phyloP scores from a whole-genome alignment of 2,113 vertebrate species.

The Psittacula cyanocephala region DNA sequence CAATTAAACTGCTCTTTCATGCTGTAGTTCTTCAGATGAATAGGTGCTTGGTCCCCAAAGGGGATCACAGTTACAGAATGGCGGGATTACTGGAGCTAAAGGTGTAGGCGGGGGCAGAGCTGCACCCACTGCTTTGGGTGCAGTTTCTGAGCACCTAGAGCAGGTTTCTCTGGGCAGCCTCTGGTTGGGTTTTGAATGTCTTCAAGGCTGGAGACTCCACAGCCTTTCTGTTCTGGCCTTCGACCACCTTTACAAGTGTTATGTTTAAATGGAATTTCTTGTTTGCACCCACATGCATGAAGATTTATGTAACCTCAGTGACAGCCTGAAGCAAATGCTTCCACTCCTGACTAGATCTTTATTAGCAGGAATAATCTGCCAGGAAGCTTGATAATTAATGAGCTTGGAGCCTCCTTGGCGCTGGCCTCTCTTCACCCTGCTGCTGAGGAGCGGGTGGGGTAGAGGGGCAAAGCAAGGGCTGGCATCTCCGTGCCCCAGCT shows the following conservation, averaged over 20 bases:
- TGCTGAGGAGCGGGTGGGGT: background rate
- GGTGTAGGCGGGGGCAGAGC: background rate
- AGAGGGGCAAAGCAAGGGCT: background rate
- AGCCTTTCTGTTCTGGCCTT: background rate
- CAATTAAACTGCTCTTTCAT: background rate
- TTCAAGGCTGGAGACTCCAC: background rate
- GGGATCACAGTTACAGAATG: background rate
- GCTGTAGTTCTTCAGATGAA: background rate
- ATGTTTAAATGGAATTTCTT: background rate
- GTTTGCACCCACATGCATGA: background rate
- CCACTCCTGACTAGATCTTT: background rate
- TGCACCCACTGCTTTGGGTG: background rate
- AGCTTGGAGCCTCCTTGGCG: background rate
- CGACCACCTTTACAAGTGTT: background rate
- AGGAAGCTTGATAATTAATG: background rate
- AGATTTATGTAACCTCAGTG: background rate
- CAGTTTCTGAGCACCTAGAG: background rate
- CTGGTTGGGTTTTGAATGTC: rapidly evolving
- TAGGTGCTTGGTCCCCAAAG: background rate
- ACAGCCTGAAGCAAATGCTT: background rate
- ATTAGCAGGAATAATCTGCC: background rate
- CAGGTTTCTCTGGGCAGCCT: background rate
- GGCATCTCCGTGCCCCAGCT: background rate
- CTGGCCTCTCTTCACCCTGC: background rate
- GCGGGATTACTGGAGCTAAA: background rate